Base-by-base conservation (phyloP, 2,797 vertebrate genomes). In the Lepus townsendii region DNA sequence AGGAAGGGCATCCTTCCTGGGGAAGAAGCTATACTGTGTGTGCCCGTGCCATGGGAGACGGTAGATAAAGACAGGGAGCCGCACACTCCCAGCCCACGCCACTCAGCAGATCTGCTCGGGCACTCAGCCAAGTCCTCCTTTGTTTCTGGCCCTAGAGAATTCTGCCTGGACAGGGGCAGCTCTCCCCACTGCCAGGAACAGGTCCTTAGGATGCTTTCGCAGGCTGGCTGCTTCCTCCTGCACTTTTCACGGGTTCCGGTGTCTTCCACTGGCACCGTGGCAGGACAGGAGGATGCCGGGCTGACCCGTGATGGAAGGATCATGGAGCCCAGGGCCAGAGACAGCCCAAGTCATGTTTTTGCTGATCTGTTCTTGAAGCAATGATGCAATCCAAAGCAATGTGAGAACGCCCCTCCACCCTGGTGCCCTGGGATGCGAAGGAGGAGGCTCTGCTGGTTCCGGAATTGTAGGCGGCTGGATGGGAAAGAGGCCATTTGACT, bases 141-240 rank as follows among this genome's bases (percentile, higher is more conserved):
- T 79, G 82, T 96, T 96, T 96, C 97, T 96, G 95, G 94, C 92
- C 97, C 83, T 89, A 90, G 96, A 95, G 82, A 78, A 93, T 97
- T 96, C 87, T 88, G 89, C 96, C 95, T 91, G 84, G 88, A 78
- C 93, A 89, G 95, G 93, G 94, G 97, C 96, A 95, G 82, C 0
- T 5, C 93, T 89, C 91, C 90, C 90, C 91, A 96, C 96, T 90
- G 88, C 93, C 22, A 68, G 97, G 83, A 97, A 95, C 92, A 96
- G 95, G 96, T 90, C 97, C 87, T 0, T 92, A 94, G 91, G 96
- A 93, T 92, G 94, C 3, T 93, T 96, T 97, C 97, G 93, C 84
- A 94, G 95, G 69, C 95, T 94, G 90, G 68, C 73, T 73, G 52
- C 93, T 95, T 90, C 77, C 94, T 96, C 91, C 83, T 90, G 17